Base-by-base conservation (phyloP, 2,113 vertebrate species). In the Microcebus griseorufus region DNA sequence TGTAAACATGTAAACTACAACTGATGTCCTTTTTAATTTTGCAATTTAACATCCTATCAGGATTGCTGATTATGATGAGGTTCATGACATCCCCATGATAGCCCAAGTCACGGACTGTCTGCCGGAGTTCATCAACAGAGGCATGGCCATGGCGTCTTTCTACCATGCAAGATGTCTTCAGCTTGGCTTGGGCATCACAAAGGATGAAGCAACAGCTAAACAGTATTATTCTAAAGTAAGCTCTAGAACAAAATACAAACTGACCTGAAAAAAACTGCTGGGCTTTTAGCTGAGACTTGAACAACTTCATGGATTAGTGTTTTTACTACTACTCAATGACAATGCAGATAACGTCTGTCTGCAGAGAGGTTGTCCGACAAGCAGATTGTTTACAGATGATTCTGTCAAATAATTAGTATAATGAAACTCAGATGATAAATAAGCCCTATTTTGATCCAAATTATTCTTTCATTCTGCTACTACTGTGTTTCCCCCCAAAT, bases 121-220 rank as follows among this genome's bases (percentile, higher is more conserved):
- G 72, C 98, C 98, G 0, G 76, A 96, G 0, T 99, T 98, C 10
- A 64, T 99, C 92, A 94, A 76, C 92, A 99, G 98, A 94, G 99
- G 99, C 58, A 96, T 98, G 70, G 98, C 99, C 72, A 98, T 98
- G 72, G 99, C 99, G 1, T 87, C 98, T 18, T 99, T 99, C 98
- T 99, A 99, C 97, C 96, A 99, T 0, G 99, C 98, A 0, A 98
- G 99, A 10, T 99, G 99, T 93, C 98, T 99, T 65, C 98, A 99
- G 83, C 97, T 98, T 62, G 99, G 99, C 69, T 88, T 94, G 78
- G 99, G 99, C 14, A 90, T 89, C 62, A 17, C 91, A 48, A 98
- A 98, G 96, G 97, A 99, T 90, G 86, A 96, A 95, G 70, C 29
- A 0, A 62, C 91, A 76, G 99, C 99, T 37, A 96, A 97, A 48